These are phyloP conservation scores for Euzophera pinguis DNA, from an alignment of 2,888 invertebrate species.

Conservation along the genomic window DNA sequence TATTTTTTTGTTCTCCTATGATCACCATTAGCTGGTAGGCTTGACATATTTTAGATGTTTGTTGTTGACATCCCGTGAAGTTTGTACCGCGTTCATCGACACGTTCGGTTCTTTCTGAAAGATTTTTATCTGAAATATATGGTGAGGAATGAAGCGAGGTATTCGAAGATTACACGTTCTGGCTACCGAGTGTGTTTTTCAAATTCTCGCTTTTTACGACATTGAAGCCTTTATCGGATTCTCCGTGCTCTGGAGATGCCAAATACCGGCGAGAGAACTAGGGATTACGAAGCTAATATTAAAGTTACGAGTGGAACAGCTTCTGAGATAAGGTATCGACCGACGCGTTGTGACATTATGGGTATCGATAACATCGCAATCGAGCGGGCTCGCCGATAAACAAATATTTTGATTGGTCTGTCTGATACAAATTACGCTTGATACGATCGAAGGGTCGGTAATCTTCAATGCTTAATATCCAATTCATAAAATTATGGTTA, in stretches of 20 bases:
- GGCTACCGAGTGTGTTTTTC: slow-evolving; percentile 20
- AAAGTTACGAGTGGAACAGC: slow-evolving; percentile 35
- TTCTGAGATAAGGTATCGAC: slow-evolving; percentile 51
- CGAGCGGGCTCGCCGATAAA: slow-evolving; percentile 43
- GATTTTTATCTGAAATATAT: slow-evolving; percentile 21
- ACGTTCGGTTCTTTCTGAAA: slow-evolving; percentile 18
- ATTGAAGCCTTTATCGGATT: slow-evolving; percentile 25
- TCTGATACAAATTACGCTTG: slow-evolving; percentile 57
- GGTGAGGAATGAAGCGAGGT: slow-evolving; percentile 15
- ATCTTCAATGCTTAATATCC: slow-evolving; percentile 23
- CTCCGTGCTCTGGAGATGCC: slow-evolving; percentile 12
- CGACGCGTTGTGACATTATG: slow-evolving; percentile 51
- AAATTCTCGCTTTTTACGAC: slow-evolving; percentile 27
- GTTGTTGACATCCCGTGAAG: slow-evolving; percentile 42
- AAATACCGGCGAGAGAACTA: slow-evolving; percentile 13
- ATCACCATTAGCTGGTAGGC: slow-evolving; percentile 58
- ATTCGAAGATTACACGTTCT: slow-evolving; percentile 19
- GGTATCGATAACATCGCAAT: slow-evolving; percentile 54
- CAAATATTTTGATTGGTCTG: slow-evolving; percentile 66
- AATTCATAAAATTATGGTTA: slow-evolving; percentile 33
- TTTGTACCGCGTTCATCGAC: slow-evolving; percentile 25
- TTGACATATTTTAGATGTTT: slow-evolving; percentile 54
- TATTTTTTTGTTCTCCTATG: slow-evolving; percentile 73
- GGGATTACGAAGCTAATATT: slow-evolving; percentile 30
- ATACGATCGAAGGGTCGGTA: slow-evolving; percentile 44